Conservation (phyloP, 2,888 invertebrate genomes). For the Pyrocoelia pectoralis region DNA sequence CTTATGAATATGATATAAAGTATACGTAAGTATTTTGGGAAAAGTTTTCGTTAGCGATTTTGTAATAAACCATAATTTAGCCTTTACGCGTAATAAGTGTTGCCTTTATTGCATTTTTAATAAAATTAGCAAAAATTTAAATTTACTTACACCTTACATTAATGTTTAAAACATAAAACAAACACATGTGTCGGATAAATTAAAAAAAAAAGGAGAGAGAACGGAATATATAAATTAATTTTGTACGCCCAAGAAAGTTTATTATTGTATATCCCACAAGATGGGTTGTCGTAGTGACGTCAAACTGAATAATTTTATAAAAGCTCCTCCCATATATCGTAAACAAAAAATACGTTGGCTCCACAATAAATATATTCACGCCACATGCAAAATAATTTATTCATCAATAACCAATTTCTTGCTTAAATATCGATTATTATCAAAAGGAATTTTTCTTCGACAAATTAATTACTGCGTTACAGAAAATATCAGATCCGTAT, state of each 20-base stretch:
- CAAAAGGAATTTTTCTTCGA: neutral
- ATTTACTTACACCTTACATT: neutral
- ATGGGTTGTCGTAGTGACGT: conserved; percentile 1
- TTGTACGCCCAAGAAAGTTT: neutral
- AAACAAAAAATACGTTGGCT: neutral
- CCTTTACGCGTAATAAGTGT: no score
- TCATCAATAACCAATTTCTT: neutral
- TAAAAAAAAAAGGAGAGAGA: neutral
- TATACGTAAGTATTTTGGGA: no score
- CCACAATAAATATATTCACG: neutral
- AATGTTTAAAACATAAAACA: neutral
- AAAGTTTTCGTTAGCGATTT: no score
- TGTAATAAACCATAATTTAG: no score
- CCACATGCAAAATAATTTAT: neutral
- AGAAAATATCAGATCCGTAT: neutral
- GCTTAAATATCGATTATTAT: no score
- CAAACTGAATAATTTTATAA: conserved; percentile 1
- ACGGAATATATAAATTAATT: neutral
- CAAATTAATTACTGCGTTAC: neutral
- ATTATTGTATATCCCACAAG: neutral
- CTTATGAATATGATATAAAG: no score
- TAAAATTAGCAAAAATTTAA: neutral
- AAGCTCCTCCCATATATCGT: neutral
- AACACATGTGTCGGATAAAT: neutral
- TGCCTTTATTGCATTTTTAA: neutral